phyloP scores from a whole-genome alignment of 1,140 invertebrate genomes.

The Stegodyphus mimosarum region DNA sequence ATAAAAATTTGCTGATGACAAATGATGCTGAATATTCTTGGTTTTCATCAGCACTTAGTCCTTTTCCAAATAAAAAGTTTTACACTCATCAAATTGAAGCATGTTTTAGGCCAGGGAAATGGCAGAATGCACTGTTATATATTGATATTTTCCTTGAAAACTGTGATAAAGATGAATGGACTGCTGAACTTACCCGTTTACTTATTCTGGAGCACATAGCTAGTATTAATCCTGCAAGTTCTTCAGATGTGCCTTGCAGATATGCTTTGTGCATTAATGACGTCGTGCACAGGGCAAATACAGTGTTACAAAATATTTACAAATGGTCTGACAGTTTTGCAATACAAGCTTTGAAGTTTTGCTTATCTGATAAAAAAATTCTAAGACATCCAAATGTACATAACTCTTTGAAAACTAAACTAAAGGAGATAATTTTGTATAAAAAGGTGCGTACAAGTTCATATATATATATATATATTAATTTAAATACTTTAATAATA shows the following conservation, averaged over 20 bases:
- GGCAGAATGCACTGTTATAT: slow-evolving; percentile 40
- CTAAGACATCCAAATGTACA: slow-evolving; percentile 10
- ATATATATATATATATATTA: too few relatives aligned
- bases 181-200: slow-evolving; percentile 12
- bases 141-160: slow-evolving; percentile 35
- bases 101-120: slow-evolving; percentile 16
- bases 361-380: slow-evolving; percentile 34
- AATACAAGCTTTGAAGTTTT: slow-evolving; percentile 32
- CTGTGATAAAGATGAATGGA: slow-evolving; percentile 7
- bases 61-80: slow-evolving; percentile 4
- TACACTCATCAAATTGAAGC: slow-evolving; percentile 20
- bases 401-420: neutral
- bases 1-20: slow-evolving; percentile 7
- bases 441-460: slow-evolving; percentile 37
- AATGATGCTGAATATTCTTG: neutral
- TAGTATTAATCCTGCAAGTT: neutral
- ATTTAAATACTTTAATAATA: too few relatives aligned
- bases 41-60: slow-evolving; percentile 46
- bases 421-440: slow-evolving; percentile 47
- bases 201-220: slow-evolving; percentile 43
- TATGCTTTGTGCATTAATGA: slow-evolving; percentile 48
- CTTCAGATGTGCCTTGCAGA: slow-evolving; percentile 8
- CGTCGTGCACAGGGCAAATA: slow-evolving; percentile 17
- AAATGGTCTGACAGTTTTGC: slow-evolving; percentile 24
- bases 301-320: slow-evolving; percentile 35